Evolutionary conservation across 2,113 vertebrate species (phyloP), one percentile per base, ranked within the genome.

Genomic region (Rhinolophus ferrumequinum): DNA sequence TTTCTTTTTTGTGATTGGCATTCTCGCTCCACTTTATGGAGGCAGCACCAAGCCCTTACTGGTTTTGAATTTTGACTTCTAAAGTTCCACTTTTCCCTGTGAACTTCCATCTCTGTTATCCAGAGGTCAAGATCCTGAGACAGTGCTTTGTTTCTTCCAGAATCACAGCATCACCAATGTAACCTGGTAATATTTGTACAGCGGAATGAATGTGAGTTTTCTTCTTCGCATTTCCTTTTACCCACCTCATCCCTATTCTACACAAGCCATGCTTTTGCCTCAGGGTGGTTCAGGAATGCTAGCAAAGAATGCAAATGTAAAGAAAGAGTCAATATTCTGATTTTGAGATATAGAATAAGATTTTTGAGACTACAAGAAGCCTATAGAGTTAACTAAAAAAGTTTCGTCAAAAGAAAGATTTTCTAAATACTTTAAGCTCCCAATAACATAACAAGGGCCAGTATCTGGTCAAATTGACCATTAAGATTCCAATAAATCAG

Each of bases 321-420:
- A 62, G 18, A 44, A 50, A 50, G 47, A 50, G 3, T 88, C 16
- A 28, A 70, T 76, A 92, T 38, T 70, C 33, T 33, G 15, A 11
- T 38, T 56, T 64, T 79, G 33, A 91, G 41, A 56, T 26, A 56
- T 11, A 88, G 21, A 54, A 87, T 66, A 69, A 88, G 56, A 75
- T 66, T 80, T 85, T 76, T 56, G 30, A 94, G 75, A 80, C 60
- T 66, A 28, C 47, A 90, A 24, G 82, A 86, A 77, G 28, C 69
- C 47, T 82, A 77, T 2, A 72, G 47, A 77, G 11, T 81, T 92
- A 35, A 64, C 56, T 80, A 58, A 64, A 96, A 72, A 41, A 50
- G 12, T 24, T 66, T 96, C 64, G 21, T 12, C 44, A 76, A 62
- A 62, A 88, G 35, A 79, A 88, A 9, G 30, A 52, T 82, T 81